phyloP scores from a whole-genome alignment of 2,797 vertebrate species.

The Pachyuromys duprasi region DNA sequence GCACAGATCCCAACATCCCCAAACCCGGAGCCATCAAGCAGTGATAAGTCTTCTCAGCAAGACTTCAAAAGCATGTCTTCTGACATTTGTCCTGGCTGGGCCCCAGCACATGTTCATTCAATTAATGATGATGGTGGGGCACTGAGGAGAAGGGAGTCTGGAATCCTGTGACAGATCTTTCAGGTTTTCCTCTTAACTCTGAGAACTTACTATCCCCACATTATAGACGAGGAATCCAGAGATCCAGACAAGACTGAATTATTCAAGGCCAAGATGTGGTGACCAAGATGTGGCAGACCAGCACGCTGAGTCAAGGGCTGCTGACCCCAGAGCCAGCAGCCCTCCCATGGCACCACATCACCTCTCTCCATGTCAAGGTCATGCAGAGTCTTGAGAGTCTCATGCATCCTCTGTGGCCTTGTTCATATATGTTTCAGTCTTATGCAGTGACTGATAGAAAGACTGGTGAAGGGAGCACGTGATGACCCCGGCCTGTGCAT shows the following conservation, averaged over 20 bases:
- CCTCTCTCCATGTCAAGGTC: neutral
- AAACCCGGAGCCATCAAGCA: neutral
- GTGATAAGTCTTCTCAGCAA: neutral
- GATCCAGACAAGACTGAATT: neutral
- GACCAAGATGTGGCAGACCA: neutral
- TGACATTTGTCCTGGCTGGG: neutral
- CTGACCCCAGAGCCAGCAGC: neutral
- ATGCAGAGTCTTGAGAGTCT: neutral
- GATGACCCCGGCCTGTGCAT: neutral
- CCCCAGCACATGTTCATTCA: neutral
- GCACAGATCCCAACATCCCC: neutral
- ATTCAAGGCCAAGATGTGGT: neutral
- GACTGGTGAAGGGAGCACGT: neutral
- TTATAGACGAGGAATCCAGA: conserved; percentile 40
- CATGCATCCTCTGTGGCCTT: neutral
- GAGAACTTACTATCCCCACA: neutral
- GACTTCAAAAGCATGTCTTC: neutral
- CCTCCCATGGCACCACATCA: neutral
- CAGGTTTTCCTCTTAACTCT: neutral
- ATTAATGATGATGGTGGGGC: neutral
- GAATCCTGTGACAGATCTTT: neutral
- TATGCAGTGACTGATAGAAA: neutral
- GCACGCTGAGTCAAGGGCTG: neutral
- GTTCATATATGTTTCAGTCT: neutral
- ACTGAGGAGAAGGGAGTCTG: neutral